These are phyloP conservation scores for Plagiodera versicolora DNA, from an alignment of 2,888 invertebrate species.

Conservation along the genomic window DNA sequence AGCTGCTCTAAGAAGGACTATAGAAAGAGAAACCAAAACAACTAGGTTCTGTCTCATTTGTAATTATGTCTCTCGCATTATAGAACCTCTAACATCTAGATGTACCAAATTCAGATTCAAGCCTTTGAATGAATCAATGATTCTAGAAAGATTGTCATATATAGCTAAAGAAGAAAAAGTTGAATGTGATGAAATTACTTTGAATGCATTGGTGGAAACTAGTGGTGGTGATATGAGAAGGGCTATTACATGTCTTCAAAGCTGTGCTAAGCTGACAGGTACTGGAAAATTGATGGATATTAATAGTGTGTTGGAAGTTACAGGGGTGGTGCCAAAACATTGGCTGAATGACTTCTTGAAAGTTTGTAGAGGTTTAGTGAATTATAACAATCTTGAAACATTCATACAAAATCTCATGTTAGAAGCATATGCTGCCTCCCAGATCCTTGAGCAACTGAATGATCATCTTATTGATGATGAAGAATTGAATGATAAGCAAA, in stretches of 20 bases:
- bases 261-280: constrained; percentile 79
- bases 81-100: constrained; percentile 95
- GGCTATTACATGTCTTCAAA: constrained; percentile 92
- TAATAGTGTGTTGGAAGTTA: constrained; percentile 79
- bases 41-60: constrained; percentile 98
- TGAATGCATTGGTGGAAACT: constrained; percentile 79
- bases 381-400: constrained; percentile 74
- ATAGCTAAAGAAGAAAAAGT: constrained; percentile 83
- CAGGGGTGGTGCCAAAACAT: constrained; percentile 82
- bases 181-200: constrained; percentile 69
- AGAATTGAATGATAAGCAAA: constrained; percentile 77
- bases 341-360: constrained; percentile 71
- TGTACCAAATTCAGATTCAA: constrained; percentile 99
- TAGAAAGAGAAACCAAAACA: constrained; percentile 93
- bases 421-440: constrained; percentile 86
- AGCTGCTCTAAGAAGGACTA: constrained; percentile 93
- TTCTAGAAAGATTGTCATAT: constrained; percentile 66
- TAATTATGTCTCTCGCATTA: constrained; percentile 97
- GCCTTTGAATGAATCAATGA: constrained; percentile 74
- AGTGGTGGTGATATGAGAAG: constrained; percentile 94
- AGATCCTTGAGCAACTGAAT: constrained; percentile 81
- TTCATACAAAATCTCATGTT: constrained; percentile 75
- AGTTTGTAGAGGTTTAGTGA: constrained; percentile 65
- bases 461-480: constrained; percentile 70
- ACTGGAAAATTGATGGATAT: constrained; percentile 65